phyloP scores from a whole-genome alignment of 53 echinoderm and acorn worm species.

The Luidia sarsii region DNA sequence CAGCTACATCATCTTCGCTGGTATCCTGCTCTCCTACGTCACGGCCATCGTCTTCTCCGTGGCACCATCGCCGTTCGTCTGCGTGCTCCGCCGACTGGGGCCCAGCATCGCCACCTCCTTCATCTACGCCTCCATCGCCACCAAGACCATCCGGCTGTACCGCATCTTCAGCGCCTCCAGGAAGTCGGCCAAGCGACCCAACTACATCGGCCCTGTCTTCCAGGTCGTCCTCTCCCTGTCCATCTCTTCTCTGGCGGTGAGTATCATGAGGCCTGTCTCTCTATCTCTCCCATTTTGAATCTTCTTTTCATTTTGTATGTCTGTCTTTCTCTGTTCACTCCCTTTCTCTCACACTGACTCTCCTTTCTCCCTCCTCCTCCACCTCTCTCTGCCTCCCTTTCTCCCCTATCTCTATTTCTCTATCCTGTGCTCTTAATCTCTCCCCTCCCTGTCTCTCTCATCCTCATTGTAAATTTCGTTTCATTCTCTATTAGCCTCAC shows the following conservation, averaged over 20 bases:
- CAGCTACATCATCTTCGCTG: slow-evolving; percentile 86
- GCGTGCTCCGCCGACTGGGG: slow-evolving; percentile 71
- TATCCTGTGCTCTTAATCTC: no score
- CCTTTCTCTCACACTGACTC: not conserved
- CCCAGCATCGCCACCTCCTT: slow-evolving; percentile 74
- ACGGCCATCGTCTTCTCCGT: slow-evolving; percentile 61
- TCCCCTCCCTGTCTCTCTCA: no score
- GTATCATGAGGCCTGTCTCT: no score
- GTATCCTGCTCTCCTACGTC: slow-evolving; percentile 78
- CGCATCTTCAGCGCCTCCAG: slow-evolving; percentile 81
- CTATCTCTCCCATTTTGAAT: no score
- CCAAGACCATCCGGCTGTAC: slow-evolving; percentile 87
- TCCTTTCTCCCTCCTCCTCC: no score
- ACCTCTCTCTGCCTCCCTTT: no score
- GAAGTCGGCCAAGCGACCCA: slow-evolving; percentile 86
- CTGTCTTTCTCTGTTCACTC: not conserved
- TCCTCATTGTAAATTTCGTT: no score
- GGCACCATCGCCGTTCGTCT: slow-evolving; percentile 54
- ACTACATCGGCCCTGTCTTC: slow-evolving; percentile 84
- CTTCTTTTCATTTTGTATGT: no score
- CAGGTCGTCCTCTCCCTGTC: slow-evolving; percentile 73
- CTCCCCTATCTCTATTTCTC: no score
- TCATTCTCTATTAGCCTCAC: no score
- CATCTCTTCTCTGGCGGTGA: slow-evolving; percentile 72
- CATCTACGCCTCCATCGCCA: slow-evolving; percentile 88